These are phyloP conservation scores for Apamea epomidion DNA, from an alignment of 2,888 invertebrate species.

Conservation along the genomic window DNA sequence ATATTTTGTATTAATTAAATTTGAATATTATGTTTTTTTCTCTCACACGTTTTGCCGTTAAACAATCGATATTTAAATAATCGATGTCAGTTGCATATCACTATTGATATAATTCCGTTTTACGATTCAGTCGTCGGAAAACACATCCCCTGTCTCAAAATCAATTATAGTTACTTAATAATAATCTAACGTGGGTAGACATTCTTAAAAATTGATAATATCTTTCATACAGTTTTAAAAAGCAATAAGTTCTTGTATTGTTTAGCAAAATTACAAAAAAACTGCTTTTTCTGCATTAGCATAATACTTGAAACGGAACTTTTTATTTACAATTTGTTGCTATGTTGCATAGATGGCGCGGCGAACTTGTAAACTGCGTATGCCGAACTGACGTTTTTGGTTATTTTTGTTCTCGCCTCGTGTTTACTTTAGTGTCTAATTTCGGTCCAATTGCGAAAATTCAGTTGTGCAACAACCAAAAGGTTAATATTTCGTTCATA, in stretches of 20 bases:
- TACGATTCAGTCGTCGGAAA: neutral
- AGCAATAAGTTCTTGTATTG: fast-evolving
- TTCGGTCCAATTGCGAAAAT: slow-evolving; percentile 88
- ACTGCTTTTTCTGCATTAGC: neutral
- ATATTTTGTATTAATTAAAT: neutral
- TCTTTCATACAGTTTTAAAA: fast-evolving
- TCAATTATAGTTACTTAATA: too few relatives aligned
- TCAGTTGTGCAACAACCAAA: slow-evolving; percentile 86
- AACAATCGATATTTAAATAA: slow-evolving; percentile 45
- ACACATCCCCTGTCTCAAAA: fast-evolving
- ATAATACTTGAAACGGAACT: slow-evolving; percentile 74
- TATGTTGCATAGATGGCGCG: slow-evolving; percentile 88
- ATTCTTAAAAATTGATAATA: fast-evolving
- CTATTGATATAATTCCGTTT: slow-evolving; percentile 58
- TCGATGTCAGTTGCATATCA: slow-evolving; percentile 44
- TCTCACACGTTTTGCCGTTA: slow-evolving; percentile 15
- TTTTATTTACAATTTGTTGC: slow-evolving; percentile 79
- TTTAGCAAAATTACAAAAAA: too few relatives aligned
- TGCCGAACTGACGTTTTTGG: slow-evolving; percentile 90
- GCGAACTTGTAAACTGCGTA: slow-evolving; percentile 89
- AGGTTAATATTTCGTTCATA: slow-evolving; percentile 80
- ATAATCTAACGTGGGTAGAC: fast-evolving
- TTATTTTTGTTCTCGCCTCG: slow-evolving; percentile 91
- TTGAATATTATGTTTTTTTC: neutral
- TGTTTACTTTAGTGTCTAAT: slow-evolving; percentile 91